These are phyloP conservation scores for Colossoma macropomum DNA, from an alignment of 2,113 vertebrate species.

Conservation along the genomic window DNA sequence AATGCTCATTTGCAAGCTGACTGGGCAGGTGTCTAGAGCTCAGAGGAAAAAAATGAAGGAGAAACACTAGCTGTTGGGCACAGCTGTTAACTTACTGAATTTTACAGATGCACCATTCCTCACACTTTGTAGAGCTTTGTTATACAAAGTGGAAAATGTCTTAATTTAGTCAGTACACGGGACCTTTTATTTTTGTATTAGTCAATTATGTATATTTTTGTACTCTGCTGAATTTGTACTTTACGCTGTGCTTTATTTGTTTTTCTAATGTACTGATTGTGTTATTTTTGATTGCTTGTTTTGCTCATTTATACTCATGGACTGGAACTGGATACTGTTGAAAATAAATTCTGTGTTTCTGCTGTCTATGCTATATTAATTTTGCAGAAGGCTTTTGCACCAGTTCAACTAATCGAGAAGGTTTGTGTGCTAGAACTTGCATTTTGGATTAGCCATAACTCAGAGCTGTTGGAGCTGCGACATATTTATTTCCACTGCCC, in stretches of 20 bases:
- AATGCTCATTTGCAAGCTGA: neutral
- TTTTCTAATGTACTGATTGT: neutral
- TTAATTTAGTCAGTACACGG: neutral
- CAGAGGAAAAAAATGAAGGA: neutral
- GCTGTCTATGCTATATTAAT: too few relatives aligned
- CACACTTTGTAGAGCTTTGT: neutral
- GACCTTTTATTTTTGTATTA: neutral
- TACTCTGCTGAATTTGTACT: neutral
- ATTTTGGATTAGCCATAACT: too few relatives aligned
- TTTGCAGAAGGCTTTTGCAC: too few relatives aligned
- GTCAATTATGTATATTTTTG: neutral
- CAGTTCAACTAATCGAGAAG: too few relatives aligned
- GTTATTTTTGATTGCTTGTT: neutral
- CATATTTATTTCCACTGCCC: too few relatives aligned
- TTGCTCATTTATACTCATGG: neutral
- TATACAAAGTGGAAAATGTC: neutral
- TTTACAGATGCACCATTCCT: neutral
- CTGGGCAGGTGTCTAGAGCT: neutral
- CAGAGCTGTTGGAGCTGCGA: too few relatives aligned
- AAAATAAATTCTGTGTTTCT: too few relatives aligned
- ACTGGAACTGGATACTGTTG: neutral
- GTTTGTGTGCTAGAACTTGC: too few relatives aligned
- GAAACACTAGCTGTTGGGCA: neutral
- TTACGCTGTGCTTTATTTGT: neutral
- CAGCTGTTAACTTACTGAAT: neutral